Evolutionary conservation across 2,888 invertebrate species (phyloP), one percentile per base, ranked within the genome.

Genomic region (Lutraria lutraria): DNA sequence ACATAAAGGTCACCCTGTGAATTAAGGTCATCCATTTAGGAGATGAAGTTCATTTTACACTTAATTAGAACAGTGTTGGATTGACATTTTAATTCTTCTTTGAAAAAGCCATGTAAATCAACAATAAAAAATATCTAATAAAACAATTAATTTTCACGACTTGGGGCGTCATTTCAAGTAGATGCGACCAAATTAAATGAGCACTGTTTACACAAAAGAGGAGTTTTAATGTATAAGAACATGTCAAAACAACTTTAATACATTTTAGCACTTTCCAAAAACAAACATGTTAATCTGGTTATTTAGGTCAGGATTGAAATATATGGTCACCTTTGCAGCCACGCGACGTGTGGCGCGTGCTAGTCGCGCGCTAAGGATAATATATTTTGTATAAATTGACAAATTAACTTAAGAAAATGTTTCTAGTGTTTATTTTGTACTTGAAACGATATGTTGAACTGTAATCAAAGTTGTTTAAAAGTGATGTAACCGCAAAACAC

Each of bases 271-370:
- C 76, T 76, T 34, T 34, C 16, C 31, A 31, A 76, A 76, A 31
- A 34, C 34, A 76, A 76, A 76, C 76, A 76, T 16, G 31, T 31
- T 16, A 31, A 76, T 76, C 31, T 31, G 15, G 16, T 12, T 34
- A 76, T 76, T 31, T 76, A 76, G 76, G 76, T 76, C 76, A 31
- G 31, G 31, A 19, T 76, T 29, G 29, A 31, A 76, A 76, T 31
- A 76, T 76, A 76, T 76, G 34, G 34, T 34, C 76, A 76, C 34
- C 29, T 16, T 76, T 76, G 34, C 31, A 76, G 31, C 76, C 76
- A 76, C 76, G 76, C 76, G 76, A 76, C 76, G 34, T 76, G 16
- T 76, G 76, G 76, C 76, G 76, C 76, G 76, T 76, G 76, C 76
- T 34, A 31, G 76, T 31, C 76, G 76, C 76, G 76, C 76, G 76